Evolutionary conservation across 2,113 vertebrate genomes (phyloP).

Genomic region (Tursiops truncatus): DNA sequence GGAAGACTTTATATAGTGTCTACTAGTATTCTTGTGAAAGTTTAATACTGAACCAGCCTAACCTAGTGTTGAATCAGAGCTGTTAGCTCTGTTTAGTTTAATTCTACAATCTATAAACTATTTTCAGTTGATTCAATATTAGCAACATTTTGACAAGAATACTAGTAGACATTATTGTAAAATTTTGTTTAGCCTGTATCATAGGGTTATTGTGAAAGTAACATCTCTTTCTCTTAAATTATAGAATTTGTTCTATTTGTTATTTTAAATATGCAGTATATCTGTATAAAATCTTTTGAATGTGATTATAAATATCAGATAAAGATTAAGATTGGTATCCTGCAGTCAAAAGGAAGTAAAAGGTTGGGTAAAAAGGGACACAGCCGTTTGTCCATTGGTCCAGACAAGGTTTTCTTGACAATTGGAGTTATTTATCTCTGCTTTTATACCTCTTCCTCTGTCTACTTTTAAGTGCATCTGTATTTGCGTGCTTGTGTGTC

Average conservation of each 20-base stretch:
- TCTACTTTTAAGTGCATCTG: background rate
- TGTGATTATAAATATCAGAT: background rate
- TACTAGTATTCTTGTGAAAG: background rate
- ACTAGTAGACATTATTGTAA: background rate
- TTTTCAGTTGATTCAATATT: background rate
- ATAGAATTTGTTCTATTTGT: background rate
- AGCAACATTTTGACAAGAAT: background rate
- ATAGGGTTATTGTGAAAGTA: background rate
- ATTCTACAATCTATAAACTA: background rate
- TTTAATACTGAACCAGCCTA: background rate
- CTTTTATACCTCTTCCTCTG: background rate
- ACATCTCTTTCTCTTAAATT: background rate
- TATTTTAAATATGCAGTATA: background rate
- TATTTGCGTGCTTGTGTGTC: background rate
- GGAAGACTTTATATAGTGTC: background rate
- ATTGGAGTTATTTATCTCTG: background rate
- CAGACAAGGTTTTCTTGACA: constrained; percentile 1
- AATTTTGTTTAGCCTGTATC: background rate
- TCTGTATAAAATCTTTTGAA: background rate
- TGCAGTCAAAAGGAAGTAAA: constrained; percentile 9
- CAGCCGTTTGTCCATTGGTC: background rate
- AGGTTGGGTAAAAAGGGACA: background rate
- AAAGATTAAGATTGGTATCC: background rate
- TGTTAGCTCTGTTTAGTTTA: background rate
- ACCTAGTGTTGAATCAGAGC: background rate